A percentile compares a stretch with the other conserved stretches of the same genome.
phyloP scores from a whole-genome alignment of 2,888 invertebrate genomes.

The Hirtodrosophila trivittata region DNA sequence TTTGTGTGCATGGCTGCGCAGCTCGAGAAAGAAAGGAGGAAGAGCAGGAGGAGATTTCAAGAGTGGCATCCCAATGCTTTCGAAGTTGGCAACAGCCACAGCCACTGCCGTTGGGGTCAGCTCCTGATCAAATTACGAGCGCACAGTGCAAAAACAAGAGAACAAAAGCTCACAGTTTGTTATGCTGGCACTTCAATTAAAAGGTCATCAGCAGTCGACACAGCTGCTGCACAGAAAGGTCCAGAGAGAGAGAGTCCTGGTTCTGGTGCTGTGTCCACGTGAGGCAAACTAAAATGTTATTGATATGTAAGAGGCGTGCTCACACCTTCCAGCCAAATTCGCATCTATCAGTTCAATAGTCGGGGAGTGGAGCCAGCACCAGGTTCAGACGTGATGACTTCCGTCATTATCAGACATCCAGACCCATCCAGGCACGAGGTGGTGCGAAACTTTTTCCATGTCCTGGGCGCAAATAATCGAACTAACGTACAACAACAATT shows the following conservation, averaged over 20 bases:
- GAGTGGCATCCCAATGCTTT: conserved; percentile 8
- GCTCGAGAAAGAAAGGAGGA: conserved; percentile 1
- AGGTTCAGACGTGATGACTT: conserved; percentile 67
- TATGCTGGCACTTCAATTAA: conserved; percentile 76
- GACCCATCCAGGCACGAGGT: neutral
- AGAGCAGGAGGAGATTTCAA: neutral
- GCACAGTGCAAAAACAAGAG: conserved; percentile 4
- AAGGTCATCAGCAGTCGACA: conserved; percentile 81
- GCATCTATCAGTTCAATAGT: conserved; percentile 41
- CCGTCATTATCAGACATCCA: conserved; percentile 60
- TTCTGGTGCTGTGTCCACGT: conserved; percentile 29
- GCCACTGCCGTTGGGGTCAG: conserved; percentile 7
- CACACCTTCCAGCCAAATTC: conserved; percentile 59
- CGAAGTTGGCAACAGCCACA: conserved; percentile 23
- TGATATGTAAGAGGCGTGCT: conserved; percentile 74
- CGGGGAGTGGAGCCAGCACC: conserved; percentile 11
- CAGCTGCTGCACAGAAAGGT: conserved; percentile 61
- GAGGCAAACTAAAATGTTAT: conserved; percentile 63
- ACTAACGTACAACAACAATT: conserved; percentile 77
- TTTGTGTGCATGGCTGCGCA: conserved; percentile 59
- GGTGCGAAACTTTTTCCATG: conserved; percentile 33
- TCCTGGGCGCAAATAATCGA: conserved; percentile 73
- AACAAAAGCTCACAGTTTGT: conserved; percentile 22
- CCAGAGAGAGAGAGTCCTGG: conserved; percentile 5
- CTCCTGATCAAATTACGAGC: conserved; percentile 40